A percentile compares a stretch with the other conserved stretches of the same genome.
These are phyloP conservation scores for Acinonyx jubatus DNA, from an alignment of 2,113 vertebrate genomes.

Conservation along the genomic window DNA sequence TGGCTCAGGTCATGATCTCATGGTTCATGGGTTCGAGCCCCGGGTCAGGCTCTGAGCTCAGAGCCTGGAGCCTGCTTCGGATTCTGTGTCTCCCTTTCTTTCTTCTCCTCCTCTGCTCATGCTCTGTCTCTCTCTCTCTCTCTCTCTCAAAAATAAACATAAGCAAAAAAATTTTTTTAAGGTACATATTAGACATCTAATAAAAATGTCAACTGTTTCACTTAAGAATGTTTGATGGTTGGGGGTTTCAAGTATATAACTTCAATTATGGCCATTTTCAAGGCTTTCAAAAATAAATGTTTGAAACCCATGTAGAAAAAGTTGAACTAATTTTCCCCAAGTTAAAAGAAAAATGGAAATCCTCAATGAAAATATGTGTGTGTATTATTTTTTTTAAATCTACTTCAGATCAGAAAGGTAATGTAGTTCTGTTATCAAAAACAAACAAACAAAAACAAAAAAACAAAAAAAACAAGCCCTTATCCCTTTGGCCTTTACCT, in stretches of 20 bases:
- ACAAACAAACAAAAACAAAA: neutral
- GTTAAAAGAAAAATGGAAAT: slow-evolving; percentile 57
- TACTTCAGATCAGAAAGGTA: slow-evolving; percentile 60
- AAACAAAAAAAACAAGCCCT: neutral
- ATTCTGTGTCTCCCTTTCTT: no score
- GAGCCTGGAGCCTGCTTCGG: no score
- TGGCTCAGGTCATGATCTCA: no score
- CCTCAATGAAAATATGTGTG: neutral
- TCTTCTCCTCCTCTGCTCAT: no score
- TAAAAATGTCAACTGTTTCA: slow-evolving; percentile 49
- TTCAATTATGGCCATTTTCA: slow-evolving; percentile 54
- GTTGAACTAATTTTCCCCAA: slow-evolving; percentile 40
- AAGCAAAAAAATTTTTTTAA: neutral
- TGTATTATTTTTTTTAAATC: neutral
- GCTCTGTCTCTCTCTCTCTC: no score
- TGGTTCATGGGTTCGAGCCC: no score
- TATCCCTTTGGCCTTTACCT: slow-evolving; percentile 70
- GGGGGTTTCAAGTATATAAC: slow-evolving; percentile 30
- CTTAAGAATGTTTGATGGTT: slow-evolving; percentile 38
- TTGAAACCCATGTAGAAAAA: slow-evolving; percentile 50
- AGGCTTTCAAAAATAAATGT: slow-evolving; percentile 55
- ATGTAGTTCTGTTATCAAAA: slow-evolving; percentile 53
- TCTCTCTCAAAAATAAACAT: no score
- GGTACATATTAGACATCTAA: slow-evolving; percentile 13
- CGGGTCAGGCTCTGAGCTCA: no score